Conservation (phyloP, 2,113 vertebrate species). For the Pavo muticus region DNA sequence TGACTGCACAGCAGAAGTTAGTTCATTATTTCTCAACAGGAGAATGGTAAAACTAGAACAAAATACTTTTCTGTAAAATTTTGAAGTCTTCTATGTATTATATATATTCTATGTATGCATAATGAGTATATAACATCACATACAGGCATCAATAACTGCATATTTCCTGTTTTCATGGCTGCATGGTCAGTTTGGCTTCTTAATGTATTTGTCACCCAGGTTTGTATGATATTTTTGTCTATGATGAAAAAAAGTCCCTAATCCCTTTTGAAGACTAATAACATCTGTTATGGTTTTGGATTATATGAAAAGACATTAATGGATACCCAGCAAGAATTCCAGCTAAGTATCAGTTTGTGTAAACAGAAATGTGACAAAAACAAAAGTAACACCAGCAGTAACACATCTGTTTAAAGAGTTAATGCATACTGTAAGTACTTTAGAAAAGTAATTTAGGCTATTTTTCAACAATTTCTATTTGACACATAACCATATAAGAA, state of each 20-base stretch:
- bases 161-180: background rate
- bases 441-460: slow-evolving; percentile 73
- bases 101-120: background rate
- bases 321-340: slow-evolving; percentile 67
- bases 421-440: slow-evolving; percentile 49
- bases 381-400: slow-evolving; percentile 45
- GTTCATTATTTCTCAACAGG: slow-evolving; percentile 37
- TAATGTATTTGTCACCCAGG: background rate
- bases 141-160: background rate
- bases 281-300: slow-evolving; percentile 23
- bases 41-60: background rate
- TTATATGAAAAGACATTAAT: slow-evolving; percentile 24
- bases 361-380: slow-evolving; percentile 80
- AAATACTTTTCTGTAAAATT: slow-evolving; percentile 4
- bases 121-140: background rate
- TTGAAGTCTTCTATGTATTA: background rate
- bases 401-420: slow-evolving; percentile 42
- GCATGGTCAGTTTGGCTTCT: background rate
- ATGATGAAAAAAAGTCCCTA: background rate
- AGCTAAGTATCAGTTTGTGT: slow-evolving; percentile 80
- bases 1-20: slow-evolving; percentile 6
- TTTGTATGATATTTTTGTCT: background rate
- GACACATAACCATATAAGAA: slow-evolving; percentile 78
- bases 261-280: slow-evolving; percentile 30
- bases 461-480: slow-evolving; percentile 79